Conservation (phyloP, 2,888 invertebrate genomes). For the Drosophila atripex region DNA sequence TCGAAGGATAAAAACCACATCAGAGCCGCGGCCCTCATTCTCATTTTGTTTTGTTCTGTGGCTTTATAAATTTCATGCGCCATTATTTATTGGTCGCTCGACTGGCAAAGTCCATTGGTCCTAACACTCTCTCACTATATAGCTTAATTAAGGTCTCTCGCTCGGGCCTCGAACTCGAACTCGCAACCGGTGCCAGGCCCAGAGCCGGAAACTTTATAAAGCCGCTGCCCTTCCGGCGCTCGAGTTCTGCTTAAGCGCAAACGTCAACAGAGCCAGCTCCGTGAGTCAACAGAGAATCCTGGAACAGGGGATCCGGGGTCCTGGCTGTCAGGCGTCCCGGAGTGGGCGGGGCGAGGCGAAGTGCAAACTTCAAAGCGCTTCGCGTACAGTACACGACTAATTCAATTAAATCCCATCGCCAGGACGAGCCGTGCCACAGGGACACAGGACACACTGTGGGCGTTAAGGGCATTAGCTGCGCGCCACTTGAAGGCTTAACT, state of each 20-base stretch:
- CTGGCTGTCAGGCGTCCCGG: neutral
- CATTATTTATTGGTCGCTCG: slow-evolving; percentile 49
- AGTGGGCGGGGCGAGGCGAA: slow-evolving; percentile 45
- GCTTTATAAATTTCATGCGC: slow-evolving; percentile 44
- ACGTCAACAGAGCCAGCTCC: slow-evolving; percentile 61
- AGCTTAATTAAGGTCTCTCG: slow-evolving; percentile 65
- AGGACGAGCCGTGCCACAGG: slow-evolving; percentile 8
- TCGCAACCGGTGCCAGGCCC: neutral
- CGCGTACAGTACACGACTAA: slow-evolving; percentile 69
- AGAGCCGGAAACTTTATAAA: slow-evolving; percentile 64
- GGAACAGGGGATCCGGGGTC: slow-evolving; percentile 30
- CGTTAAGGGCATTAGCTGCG: slow-evolving; percentile 27
- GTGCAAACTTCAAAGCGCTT: slow-evolving; percentile 72
- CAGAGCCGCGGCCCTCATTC: slow-evolving; percentile 19
- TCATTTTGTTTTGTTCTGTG: slow-evolving; percentile 5
- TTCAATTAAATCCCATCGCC: slow-evolving; percentile 69
- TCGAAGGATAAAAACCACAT: slow-evolving; percentile 55
- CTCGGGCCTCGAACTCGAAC: neutral
- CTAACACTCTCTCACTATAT: slow-evolving; percentile 17
- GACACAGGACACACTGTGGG: slow-evolving; percentile 19
- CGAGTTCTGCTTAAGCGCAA: slow-evolving; percentile 60
- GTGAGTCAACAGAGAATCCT: slow-evolving; percentile 56
- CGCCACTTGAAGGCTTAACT: slow-evolving; percentile 59
- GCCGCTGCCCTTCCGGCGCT: slow-evolving; percentile 57
- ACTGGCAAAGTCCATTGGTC: slow-evolving; percentile 20